phyloP scores from a whole-genome alignment of 1,140 invertebrate genomes.

The Scaptomyza montana region DNA sequence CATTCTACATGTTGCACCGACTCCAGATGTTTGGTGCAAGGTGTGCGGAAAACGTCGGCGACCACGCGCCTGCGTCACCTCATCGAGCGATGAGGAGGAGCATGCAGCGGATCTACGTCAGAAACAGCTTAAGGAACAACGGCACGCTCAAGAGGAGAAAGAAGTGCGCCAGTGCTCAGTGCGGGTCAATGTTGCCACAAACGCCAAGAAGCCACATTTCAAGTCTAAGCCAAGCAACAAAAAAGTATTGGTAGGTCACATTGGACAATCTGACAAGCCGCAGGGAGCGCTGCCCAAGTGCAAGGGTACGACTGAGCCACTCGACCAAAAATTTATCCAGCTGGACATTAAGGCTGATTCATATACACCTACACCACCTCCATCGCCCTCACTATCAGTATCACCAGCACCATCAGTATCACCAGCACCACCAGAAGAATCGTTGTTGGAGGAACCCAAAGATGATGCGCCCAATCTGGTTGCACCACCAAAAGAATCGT shows the following conservation, averaged over 20 bases:
- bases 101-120: background rate
- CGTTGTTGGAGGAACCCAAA: constrained; percentile 25
- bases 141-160: constrained; percentile 23
- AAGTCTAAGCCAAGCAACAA: background rate
- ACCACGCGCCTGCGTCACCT: background rate
- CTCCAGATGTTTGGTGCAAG: constrained; percentile 30
- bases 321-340: background rate
- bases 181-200: constrained; percentile 34
- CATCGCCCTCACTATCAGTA: background rate
- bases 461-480: constrained; percentile 31
- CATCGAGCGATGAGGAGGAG: constrained; percentile 59
- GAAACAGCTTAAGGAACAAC: constrained; percentile 14
- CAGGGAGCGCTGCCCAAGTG: constrained; percentile 7
- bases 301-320: background rate
- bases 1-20: constrained; percentile 40
- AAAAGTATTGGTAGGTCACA: constrained; percentile 22
- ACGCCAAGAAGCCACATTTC: constrained; percentile 36
- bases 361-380: constrained; percentile 5
- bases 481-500: constrained; percentile 3
- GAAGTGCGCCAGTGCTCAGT: constrained; percentile 2
- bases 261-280: constrained; percentile 38
- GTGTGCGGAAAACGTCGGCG: constrained; percentile 51
- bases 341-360: background rate
- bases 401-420: background rate
- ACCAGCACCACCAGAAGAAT: constrained; percentile 3